phyloP scores from a whole-genome alignment of 2,888 invertebrate species.

The Ptilodon capucinus region DNA sequence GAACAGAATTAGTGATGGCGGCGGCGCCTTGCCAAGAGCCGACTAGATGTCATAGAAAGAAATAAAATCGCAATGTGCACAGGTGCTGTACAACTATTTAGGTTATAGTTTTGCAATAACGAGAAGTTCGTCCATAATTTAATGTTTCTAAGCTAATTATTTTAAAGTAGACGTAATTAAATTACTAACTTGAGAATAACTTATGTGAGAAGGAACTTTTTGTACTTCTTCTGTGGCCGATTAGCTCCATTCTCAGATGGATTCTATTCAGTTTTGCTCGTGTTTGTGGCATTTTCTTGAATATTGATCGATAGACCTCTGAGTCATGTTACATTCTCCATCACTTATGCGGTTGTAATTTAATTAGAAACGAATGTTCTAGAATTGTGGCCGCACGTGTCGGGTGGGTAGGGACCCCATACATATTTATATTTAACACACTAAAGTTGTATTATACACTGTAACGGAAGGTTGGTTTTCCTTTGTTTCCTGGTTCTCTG shows the following conservation, averaged over 20 bases:
- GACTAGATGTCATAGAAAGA: background rate
- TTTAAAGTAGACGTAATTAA: background rate
- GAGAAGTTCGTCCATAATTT: background rate
- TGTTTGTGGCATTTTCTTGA: background rate
- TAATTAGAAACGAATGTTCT: constrained; percentile 32
- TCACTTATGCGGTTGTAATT: constrained; percentile 30
- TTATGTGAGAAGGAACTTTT: background rate
- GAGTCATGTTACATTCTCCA: background rate
- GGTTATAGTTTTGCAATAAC: background rate
- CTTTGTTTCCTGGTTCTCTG: constrained; percentile 33
- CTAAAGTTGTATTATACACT: background rate
- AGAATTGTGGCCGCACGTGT: constrained; percentile 4
- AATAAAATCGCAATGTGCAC: background rate
- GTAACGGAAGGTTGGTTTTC: constrained; percentile 27
- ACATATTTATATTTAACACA: background rate
- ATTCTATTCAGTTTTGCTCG: constrained; percentile 2
- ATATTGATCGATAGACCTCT: background rate
- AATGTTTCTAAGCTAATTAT: background rate
- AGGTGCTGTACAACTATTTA: background rate
- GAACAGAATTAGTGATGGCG: constrained; percentile 5
- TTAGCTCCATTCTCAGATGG: constrained; percentile 13
- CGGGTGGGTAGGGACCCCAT: background rate
- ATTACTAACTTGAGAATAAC: background rate
- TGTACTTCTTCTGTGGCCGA: background rate
- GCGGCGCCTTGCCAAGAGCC: constrained; percentile 18